Evolutionary conservation across 2,888 invertebrate species (phyloP).

Genomic region (Nycteola revayana): DNA sequence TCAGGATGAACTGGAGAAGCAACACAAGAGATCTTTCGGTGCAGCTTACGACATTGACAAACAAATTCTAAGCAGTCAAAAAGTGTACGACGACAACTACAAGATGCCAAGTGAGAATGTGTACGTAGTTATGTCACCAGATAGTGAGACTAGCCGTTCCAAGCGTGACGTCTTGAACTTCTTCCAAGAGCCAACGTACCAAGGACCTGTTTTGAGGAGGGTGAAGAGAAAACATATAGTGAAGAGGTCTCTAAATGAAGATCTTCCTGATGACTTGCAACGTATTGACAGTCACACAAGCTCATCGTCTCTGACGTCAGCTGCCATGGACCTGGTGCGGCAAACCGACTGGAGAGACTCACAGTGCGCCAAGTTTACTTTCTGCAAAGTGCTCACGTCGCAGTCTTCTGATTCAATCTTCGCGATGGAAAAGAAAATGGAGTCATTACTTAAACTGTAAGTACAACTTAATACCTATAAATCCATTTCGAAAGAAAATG

Average conservation of each 20-base stretch:
- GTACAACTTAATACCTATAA: slow-evolving; percentile 52
- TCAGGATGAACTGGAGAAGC: slow-evolving; percentile 70
- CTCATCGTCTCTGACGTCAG: slow-evolving; percentile 58
- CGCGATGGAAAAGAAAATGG: slow-evolving; percentile 92
- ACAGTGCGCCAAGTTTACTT: slow-evolving; percentile 88
- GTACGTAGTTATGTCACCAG: slow-evolving; percentile 76
- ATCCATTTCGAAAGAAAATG: no score
- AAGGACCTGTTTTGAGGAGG: slow-evolving; percentile 41
- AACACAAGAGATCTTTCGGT: slow-evolving; percentile 80
- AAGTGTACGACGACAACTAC: slow-evolving; percentile 73
- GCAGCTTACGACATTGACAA: slow-evolving; percentile 68
- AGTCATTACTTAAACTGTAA: slow-evolving; percentile 87
- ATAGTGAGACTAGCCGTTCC: slow-evolving; percentile 51
- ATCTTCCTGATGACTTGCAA: slow-evolving; percentile 70
- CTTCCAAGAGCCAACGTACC: slow-evolving; percentile 47
- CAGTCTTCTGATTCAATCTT: slow-evolving; percentile 86
- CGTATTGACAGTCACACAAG: slow-evolving; percentile 50
- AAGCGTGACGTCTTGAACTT: slow-evolving; percentile 58
- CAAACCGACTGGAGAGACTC: slow-evolving; percentile 87
- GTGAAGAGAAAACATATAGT: slow-evolving; percentile 53
- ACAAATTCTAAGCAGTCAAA: slow-evolving; percentile 65
- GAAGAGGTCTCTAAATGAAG: slow-evolving; percentile 58
- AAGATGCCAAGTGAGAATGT: slow-evolving; percentile 80
- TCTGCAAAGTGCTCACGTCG: slow-evolving; percentile 88
- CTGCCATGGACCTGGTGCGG: slow-evolving; percentile 71